Base-by-base conservation (phyloP, 2,797 vertebrate genomes). In the Hydrocynus forskahlii region DNA sequence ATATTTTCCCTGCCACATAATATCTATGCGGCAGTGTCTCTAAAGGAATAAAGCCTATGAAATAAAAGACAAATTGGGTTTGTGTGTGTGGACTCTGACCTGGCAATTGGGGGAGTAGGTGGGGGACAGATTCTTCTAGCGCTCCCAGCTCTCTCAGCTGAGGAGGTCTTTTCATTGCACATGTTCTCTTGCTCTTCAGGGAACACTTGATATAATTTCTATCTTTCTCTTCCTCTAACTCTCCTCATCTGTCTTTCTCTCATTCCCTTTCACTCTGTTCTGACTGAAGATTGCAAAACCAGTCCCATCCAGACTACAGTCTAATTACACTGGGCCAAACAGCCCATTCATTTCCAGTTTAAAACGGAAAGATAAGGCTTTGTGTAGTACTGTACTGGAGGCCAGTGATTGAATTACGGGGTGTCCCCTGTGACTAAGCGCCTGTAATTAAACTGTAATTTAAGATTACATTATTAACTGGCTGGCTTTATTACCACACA, bases 61-160 rank as follows among this genome's bases (percentile, higher is more conserved):
- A 96, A 97, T 96, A 95, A 97, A 96, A 96, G 95, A 96, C 95
- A 96, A 97, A 97, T 97, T 95, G 95, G 92, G 95, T 97, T 97
- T 97, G 93, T 92, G 93, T 94, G 91, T 90, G 88, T 93, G 93
- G 86, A 83, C 81, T 85, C 95, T 96, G 83, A 85, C 81, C 81
- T 79, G 81, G 73, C 57, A 76, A 81, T 5, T 54, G 74, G 66
- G 95, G 92, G 72, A 35, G 29, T 29, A 73, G 57, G 6, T 17
- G 12, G 35, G 40, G 76, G 83, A 83, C 70, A 77, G 62, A 81
- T 38, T 66, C 63, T 83, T 81, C 79, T 73, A 67, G 77, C 54
- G 38, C 79, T 83, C 81, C 81, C 83, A 81, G 83, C 71, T 78
- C 63, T 71, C 72, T 52, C 35, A 0, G 43, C 81, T 68, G 69